Evolutionary conservation across 2,797 vertebrate genomes (phyloP), one percentile per base, ranked within the genome.

Genomic region (Gadopsis marmoratus): DNA sequence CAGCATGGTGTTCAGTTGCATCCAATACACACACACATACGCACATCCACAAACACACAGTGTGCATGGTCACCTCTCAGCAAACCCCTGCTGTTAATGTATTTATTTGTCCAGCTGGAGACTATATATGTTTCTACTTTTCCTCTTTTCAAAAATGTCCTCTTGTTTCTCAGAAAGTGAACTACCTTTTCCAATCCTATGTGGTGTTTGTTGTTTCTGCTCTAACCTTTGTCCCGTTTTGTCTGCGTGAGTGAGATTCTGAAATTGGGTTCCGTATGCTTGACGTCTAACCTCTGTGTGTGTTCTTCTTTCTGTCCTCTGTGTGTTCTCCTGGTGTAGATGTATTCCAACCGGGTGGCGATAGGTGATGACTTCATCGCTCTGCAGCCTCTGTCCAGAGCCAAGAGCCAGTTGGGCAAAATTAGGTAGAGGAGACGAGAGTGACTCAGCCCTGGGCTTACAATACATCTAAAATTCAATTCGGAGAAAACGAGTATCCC

Each of bases 341-440:
- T 97, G 96, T 98, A 97, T 96, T 96, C 97, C 97, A 98, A 96
- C 97, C 96, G 96, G 85, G 97, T 98, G 92, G 97, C 96, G 94
- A 97, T 99, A 98, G 97, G 96, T 95, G 98, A 99, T 91, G 97
- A 99, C 95, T 98, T 97, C 97, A 99, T 99, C 96, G 97, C 98
- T 94, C 97, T 99, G 95, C 98, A 99, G 96, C 98, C 98, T 93
- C 96, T 99, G 92, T 97, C 98, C 95, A 97, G 97, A 97, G 97
- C 97, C 95, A 98, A 97, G 97, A 98, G 95, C 96, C 98, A 98
- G 96, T 98, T 99, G 96, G 97, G 97, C 96, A 99, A 95, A 96
- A 97, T 99, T 99, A 99, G 98, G 98, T 99, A 99, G 98, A 97
- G 95, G 95, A 96, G 96, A 86, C 86, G 58, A 89, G 86, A 83